A percentile compares a stretch with the other conserved stretches of the same genome.
Evolutionary conservation across 2,797 vertebrate genomes (phyloP).

Genomic region (Danio kyathit): DNA sequence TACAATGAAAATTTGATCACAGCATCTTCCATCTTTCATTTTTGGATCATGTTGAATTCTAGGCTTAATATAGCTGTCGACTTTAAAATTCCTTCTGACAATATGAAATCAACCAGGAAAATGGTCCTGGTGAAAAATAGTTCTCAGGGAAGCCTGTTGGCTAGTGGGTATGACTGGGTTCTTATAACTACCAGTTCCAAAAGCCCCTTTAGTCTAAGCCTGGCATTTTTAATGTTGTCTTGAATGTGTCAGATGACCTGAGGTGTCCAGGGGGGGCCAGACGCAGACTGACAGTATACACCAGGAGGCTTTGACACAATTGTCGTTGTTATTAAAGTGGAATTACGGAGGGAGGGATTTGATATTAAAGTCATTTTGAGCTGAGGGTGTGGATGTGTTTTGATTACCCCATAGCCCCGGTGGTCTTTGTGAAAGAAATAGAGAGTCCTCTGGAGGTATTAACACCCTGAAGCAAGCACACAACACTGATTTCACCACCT

Average conservation of each 20-base stretch:
- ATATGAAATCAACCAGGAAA: no score
- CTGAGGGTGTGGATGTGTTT: slow-evolving; percentile 48
- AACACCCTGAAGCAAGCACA: slow-evolving; percentile 35
- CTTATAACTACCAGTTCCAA: no score
- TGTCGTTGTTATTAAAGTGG: slow-evolving; percentile 49
- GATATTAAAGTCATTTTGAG: slow-evolving; percentile 52
- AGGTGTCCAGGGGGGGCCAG: slow-evolving; percentile 8
- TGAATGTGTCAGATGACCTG: slow-evolving; percentile 11
- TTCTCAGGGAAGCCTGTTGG: no score
- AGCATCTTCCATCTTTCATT: no score
- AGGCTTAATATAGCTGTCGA: no score
- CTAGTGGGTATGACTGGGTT: no score
- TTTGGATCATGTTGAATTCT: no score
- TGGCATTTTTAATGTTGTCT: neutral
- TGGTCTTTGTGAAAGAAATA: slow-evolving; percentile 35
- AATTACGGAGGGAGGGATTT: slow-evolving; percentile 46
- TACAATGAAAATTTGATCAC: no score
- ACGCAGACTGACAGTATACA: slow-evolving; percentile 25
- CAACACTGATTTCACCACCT: slow-evolving; percentile 42
- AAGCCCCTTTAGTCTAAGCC: slow-evolving; percentile 1
- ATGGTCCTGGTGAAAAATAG: no score
- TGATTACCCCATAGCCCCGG: slow-evolving; percentile 42
- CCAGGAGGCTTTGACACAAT: slow-evolving; percentile 22
- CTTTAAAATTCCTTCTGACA: no score
- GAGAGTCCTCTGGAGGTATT: slow-evolving; percentile 41